Base-by-base conservation (phyloP, 2,797 vertebrate species). In the Brachyalestes nurse region DNA sequence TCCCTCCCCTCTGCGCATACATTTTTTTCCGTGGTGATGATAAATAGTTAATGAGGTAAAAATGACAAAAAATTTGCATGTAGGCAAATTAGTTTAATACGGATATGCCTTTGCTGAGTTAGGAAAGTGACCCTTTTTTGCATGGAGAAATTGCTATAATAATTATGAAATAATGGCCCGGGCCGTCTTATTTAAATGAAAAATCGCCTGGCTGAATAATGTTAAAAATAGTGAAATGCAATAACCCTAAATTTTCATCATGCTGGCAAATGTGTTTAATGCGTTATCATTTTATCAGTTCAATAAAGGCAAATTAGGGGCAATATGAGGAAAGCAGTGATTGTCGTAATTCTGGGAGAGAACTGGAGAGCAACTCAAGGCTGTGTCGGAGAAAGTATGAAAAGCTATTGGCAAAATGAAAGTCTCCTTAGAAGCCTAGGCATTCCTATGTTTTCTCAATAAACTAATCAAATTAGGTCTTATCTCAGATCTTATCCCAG, bases 21-120 rank as follows among this genome's bases (percentile, higher is more conserved):
- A 85, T 96, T 96, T 34, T 34, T 13, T 87, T 85, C 71, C 92
- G 90, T 95, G 90, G 94, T 93, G 89, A 89, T 95, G 95, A 98
- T 98, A 96, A 97, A 98, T 98, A 96, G 91, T 97, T 98, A 98
- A 98, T 97, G 95, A 97, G 94, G 92, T 90, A 95, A 96, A 98
- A 97, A 96, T 97, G 96, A 97, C 96, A 97, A 96, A 84, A 93
- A 96, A 98, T 97, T 96, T 97, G 95, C 96, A 98, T 97, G 95
- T 96, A 96, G 95, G 95, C 93, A 98, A 97, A 99, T 97, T 95
- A 96, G 94, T 97, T 95, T 96, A 96, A 96, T 95, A 96, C 92
- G 96, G 91, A 92, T 93, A 96, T 95, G 92, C 95, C 96, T 96
- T 96, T 93, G 93, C 92, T 94, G 92, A 96, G 94, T 95, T 94